Evolutionary conservation across 2,113 vertebrate species (phyloP).

Genomic region (Taurulus bubalis): DNA sequence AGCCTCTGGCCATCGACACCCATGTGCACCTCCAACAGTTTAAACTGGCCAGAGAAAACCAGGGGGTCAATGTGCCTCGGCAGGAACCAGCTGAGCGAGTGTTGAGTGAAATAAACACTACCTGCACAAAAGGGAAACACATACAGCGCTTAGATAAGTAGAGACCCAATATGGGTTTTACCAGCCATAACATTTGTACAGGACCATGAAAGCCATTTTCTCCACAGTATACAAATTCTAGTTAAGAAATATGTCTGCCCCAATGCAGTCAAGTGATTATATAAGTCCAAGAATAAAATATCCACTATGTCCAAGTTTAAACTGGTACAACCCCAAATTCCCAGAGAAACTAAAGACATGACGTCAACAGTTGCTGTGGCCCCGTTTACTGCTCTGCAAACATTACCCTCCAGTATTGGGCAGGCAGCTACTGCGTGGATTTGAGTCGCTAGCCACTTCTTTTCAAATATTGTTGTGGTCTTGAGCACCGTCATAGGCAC

Average conservation of each 20-base stretch:
- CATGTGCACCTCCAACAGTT: slow-evolving; percentile 77
- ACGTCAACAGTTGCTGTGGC: neutral
- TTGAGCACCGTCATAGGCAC: slow-evolving; percentile 80
- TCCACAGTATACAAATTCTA: too few species aligned
- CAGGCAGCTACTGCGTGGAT: slow-evolving; percentile 81
- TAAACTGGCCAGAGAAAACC: slow-evolving; percentile 49
- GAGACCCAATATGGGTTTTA: neutral
- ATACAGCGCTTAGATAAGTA: neutral
- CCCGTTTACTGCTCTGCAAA: neutral
- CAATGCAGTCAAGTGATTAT: too few species aligned
- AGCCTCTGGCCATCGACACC: slow-evolving; percentile 84
- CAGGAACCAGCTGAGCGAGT: slow-evolving; percentile 85
- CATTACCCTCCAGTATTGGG: slow-evolving; percentile 66
- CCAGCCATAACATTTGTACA: too few species aligned
- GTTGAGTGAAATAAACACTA: slow-evolving; percentile 69
- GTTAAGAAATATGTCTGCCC: too few species aligned
- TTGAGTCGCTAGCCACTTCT: slow-evolving; percentile 75
- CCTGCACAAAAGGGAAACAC: slow-evolving; percentile 63
- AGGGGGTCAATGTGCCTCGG: slow-evolving; percentile 80
- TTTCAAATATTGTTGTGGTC: slow-evolving; percentile 80
- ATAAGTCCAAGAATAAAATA: too few species aligned
- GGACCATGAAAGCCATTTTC: too few species aligned
- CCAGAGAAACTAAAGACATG: neutral
- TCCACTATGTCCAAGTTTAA: too few species aligned
- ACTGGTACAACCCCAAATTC: neutral